phyloP scores from a whole-genome alignment of 2,797 vertebrate species.

The Champsocephalus esox region DNA sequence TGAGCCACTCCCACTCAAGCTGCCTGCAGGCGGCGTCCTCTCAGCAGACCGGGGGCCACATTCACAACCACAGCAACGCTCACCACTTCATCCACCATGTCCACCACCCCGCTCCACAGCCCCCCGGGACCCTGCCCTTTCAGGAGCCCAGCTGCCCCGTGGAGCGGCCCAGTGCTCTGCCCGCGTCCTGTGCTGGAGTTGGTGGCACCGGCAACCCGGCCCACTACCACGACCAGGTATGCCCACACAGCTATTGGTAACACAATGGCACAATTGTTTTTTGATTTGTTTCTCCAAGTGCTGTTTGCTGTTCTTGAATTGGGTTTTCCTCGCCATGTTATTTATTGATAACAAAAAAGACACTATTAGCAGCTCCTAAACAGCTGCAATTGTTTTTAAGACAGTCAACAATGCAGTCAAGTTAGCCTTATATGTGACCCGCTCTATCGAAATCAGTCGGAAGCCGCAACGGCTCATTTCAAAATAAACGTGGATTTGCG shows the following conservation, averaged over 20 bases:
- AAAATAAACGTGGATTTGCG: too few species aligned
- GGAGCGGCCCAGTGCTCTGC: constrained; percentile 91
- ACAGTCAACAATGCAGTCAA: background rate
- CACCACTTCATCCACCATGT: constrained; percentile 95
- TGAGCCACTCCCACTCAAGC: constrained; percentile 92
- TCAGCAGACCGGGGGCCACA: constrained; percentile 73
- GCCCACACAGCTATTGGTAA: background rate
- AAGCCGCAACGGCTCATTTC: too few species aligned
- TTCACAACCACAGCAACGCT: constrained; percentile 82
- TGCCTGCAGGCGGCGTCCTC: constrained; percentile 91
- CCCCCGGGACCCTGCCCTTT: constrained; percentile 89
- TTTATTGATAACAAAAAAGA: background rate
- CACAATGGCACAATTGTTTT: background rate
- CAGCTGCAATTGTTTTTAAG: background rate
- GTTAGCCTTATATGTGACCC: too few species aligned
- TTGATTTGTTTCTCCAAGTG: background rate
- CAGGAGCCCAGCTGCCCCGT: constrained; percentile 91
- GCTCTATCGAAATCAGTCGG: too few species aligned
- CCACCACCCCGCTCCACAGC: constrained; percentile 89
- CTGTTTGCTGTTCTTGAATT: background rate
- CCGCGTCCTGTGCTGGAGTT: constrained; percentile 89
- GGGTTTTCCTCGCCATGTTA: background rate
- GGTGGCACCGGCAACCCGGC: constrained; percentile 77
- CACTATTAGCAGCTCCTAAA: background rate
- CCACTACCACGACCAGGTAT: constrained; percentile 96